Base-by-base conservation (phyloP, 2,888 invertebrate genomes). In the Galerucella pusilla region DNA sequence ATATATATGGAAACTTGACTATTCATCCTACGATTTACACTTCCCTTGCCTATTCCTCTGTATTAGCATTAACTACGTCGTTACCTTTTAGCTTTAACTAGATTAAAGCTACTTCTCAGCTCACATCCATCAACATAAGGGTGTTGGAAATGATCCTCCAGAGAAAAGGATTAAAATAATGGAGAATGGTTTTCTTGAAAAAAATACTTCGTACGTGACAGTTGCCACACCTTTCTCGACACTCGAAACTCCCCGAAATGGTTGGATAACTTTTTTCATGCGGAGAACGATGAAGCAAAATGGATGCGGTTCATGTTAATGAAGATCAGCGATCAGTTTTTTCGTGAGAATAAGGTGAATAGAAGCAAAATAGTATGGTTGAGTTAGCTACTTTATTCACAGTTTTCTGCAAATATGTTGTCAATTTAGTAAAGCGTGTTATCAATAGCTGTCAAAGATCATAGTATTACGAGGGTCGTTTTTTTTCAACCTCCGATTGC, bases 31-130 rank as follows among this genome's bases (percentile, higher is more conserved):
- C 64, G 42, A 64, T 70, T 64, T 59, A 57, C 65, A 65, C 49
- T 71, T 71, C 71, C 45, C 64, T 14, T 65, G 57, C 65, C 46
- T 72, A 60, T 60, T 66, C 45, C 49, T 12, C 35, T 59, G 66
- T 72, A 72, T 72, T 72, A 60, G 66, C 72, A 72, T 67, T 72
- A 72, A 72, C 67, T 72, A 66, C 66, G 60, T 60, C 66, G 60
- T 66, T 72, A 72, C 67, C 72, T 66, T 67, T 72, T 49, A 57
- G 71, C 42, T 64, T 65, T 57, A 71, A 59, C 28, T 12, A 12
- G 60, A 60, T 67, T 72, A 60, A 67, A 72, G 66, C 65, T 46
- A 71, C 57, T 71, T 65, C 57, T 65, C 11, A 59, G 65, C 72
- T 72, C 60, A 72, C 72, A 67, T 72, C 66, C 60, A 72, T 72